A percentile compares a stretch with the other conserved stretches of the same genome.
Conservation (phyloP, 2,797 vertebrate genomes). For the Chloroceryle amazona region DNA sequence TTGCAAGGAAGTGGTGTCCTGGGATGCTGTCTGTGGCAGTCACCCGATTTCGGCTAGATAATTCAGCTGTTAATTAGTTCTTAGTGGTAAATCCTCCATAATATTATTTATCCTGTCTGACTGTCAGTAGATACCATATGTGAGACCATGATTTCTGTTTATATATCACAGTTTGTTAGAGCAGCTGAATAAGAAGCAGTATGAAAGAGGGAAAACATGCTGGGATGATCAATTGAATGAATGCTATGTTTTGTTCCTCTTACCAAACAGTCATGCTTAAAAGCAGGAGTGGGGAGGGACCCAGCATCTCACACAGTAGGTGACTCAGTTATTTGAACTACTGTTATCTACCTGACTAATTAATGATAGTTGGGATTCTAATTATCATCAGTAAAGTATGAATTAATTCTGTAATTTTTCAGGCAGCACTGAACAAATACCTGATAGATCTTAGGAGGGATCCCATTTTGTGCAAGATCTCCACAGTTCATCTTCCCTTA, state of each 20-base stretch:
- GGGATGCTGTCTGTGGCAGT: background rate
- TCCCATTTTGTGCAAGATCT: background rate
- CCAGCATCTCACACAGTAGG: background rate
- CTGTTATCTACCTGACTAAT: background rate
- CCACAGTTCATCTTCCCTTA: background rate
- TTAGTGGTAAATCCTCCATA: background rate
- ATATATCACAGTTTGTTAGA: background rate
- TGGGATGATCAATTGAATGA: background rate
- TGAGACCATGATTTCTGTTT: background rate
- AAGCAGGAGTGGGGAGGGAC: background rate
- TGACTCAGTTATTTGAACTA: background rate
- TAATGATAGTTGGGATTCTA: background rate
- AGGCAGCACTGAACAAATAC: background rate
- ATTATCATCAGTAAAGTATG: background rate
- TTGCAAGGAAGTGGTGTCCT: background rate
- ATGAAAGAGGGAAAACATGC: background rate
- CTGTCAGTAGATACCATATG: background rate
- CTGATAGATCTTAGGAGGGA: background rate
- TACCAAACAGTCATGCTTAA: background rate
- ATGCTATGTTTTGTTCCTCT: background rate
- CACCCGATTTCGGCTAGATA: background rate
- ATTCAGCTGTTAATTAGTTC: slow-evolving; percentile 43
- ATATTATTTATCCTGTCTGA: background rate
- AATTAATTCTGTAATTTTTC: background rate
- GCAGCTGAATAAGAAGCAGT: background rate